Evolutionary conservation across 2,797 vertebrate genomes (phyloP).

Genomic region (Cyprinella venusta): DNA sequence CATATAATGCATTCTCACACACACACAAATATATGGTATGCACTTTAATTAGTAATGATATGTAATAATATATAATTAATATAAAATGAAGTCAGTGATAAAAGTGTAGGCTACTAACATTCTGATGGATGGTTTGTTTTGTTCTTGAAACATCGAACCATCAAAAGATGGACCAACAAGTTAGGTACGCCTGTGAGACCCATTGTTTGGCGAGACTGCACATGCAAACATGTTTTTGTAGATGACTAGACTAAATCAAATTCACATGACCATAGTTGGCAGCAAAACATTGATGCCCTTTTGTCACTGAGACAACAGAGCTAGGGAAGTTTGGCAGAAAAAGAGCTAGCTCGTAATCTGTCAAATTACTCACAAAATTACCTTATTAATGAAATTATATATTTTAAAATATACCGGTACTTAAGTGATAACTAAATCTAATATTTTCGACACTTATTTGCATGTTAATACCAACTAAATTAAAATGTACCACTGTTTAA

Average conservation of each 20-base stretch:
- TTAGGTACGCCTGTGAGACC: neutral
- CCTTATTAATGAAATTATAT: neutral
- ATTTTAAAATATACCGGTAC: neutral
- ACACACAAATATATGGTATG: neutral
- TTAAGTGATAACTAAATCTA: neutral
- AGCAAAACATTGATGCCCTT: conserved; percentile 24
- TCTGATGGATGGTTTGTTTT: neutral
- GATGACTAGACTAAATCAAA: conserved; percentile 23
- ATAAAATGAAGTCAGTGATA: neutral
- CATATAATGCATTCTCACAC: neutral
- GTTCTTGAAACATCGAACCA: neutral
- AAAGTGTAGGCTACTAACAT: neutral
- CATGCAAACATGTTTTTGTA: conserved; percentile 31
- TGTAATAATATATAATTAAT: too few relatives aligned
- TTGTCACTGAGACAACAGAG: conserved; percentile 45
- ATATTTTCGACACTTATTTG: neutral
- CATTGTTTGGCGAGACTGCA: neutral
- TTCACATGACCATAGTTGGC: conserved; percentile 52
- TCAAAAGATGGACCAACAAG: neutral
- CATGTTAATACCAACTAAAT: neutral
- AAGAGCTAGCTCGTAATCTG: neutral
- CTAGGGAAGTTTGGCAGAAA: neutral
- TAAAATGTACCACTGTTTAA: neutral
- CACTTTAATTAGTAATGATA: neutral
- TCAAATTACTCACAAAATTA: neutral